Evolutionary conservation across 37 sponge, comb jelly and placozoan species (phyloP).

Genomic region (Axinella damicornis): DNA sequence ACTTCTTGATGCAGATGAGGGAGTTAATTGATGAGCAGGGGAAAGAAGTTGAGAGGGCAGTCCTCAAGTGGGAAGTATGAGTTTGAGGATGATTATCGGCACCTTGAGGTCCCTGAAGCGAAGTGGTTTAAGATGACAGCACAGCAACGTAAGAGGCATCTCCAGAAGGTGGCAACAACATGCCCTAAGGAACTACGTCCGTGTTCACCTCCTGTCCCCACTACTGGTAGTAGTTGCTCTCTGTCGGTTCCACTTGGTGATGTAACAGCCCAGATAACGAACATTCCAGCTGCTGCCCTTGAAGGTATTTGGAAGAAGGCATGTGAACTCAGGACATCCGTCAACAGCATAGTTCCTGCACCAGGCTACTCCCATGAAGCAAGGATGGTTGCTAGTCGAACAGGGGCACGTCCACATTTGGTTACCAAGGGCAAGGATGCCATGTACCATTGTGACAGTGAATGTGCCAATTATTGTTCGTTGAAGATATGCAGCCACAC

Average conservation of each 20-base stretch:
- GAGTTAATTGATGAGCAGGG: conserved; percentile 46
- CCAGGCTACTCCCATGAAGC: conserved; percentile 1
- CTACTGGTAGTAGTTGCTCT: not conserved
- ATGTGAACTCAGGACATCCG: conserved; percentile 6
- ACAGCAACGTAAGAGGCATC: not conserved
- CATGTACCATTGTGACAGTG: conserved; percentile 14
- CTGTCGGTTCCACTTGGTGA: conserved; percentile 5
- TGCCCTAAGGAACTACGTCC: not conserved
- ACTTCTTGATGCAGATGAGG: conserved; percentile 31
- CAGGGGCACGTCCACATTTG: conserved; percentile 33
- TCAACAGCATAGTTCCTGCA: conserved; percentile 5
- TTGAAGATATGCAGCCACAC: conserved; percentile 7
- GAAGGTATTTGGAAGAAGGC: conserved; percentile 52
- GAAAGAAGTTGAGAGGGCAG: conserved; percentile 36
- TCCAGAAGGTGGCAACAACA: not conserved
- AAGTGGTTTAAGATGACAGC: conserved; percentile 38
- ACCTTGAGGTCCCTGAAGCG: conserved; percentile 21
- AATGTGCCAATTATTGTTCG: conserved; percentile 3
- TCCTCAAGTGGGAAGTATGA: conserved; percentile 42
- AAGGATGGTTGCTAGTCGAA: conserved; percentile 38
- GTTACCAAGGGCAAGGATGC: conserved; percentile 22
- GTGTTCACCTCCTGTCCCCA: not conserved
- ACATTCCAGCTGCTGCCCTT: conserved; percentile 13
- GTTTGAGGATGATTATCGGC: conserved; percentile 19
- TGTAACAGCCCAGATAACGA: not conserved